Base-by-base conservation (phyloP, 2,113 vertebrate species). In the Tachuris rubrigastra region DNA sequence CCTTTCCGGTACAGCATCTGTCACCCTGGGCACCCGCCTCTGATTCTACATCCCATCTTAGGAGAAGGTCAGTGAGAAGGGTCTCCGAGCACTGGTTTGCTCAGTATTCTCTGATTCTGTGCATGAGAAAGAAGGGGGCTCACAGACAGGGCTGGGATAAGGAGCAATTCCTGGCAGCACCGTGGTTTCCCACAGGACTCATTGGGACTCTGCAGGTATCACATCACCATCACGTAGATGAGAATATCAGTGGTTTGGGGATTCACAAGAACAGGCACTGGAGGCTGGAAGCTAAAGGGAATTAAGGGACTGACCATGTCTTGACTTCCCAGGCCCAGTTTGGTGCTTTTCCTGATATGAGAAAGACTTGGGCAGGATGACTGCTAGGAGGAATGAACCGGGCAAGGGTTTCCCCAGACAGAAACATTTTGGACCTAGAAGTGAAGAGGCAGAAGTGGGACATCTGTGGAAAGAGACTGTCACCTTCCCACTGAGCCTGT, bases 1-100 rank as follows among this genome's bases (percentile, higher is more conserved):
- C n/a, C 71, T 52, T 33, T n/a, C 62, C 14, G 6, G 13, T 11
- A 37, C 72, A 76, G 56, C 14, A 8, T 73, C n/a, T 17, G 42
- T 24, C 35, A 23, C 5, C 60, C 74, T 9, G 66, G 56, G 58
- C 2, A 19, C 50, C 41, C 0, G 0, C 7, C 52, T 71, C 24
- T 5, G 55, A 35, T 28, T 42, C 44, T 3, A 1, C 23, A 3
- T 50, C 89, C 59, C 13, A 5, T 41, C 77, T 31, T 62, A 67
- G 75, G 85, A 73, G 59, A 15, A 28, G 50, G n/a, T 78, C 35
- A 52, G 27, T 1, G 4, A 25, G 58, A 42, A 74, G 30, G 21
- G 52, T 56, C 20, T 2, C 72, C 25, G 83, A 65, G 66, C 31
- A 14, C 30, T n/a, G 53, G 16, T 52, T 83, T 85, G 77, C 71